Conservation (phyloP, 2,888 invertebrate species). For the Cephus spinipes region DNA sequence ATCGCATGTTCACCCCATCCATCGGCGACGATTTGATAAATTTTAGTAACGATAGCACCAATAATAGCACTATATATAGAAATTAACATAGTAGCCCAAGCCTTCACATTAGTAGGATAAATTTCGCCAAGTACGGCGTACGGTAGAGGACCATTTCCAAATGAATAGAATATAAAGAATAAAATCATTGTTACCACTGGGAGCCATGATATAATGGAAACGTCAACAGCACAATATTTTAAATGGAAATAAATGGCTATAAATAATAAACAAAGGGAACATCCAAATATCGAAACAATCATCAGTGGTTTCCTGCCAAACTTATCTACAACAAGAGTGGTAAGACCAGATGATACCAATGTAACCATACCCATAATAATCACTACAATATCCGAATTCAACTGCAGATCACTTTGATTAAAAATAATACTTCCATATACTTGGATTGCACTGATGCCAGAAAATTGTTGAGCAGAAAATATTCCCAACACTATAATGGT, state of each 20-base stretch:
- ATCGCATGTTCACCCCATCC: conserved; percentile 20
- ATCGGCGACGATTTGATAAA: conserved; percentile 19
- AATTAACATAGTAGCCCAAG: conserved; percentile 25
- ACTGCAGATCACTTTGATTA: rapidly evolving
- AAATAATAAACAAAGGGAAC: conserved; percentile 3
- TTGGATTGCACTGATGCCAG: conserved; percentile 20
- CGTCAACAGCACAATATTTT: background rate
- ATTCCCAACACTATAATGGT: conserved; percentile 18
- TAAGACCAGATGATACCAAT: background rate
- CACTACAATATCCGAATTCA: background rate
- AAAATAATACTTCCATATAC: conserved; percentile 16
- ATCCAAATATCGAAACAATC: conserved; percentile 16
- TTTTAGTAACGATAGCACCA: conserved; percentile 14
- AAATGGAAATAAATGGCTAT: conserved; percentile 21
- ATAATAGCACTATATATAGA: conserved; percentile 23
- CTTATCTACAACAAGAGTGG: conserved; percentile 20
- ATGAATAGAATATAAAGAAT: background rate
- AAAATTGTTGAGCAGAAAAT: conserved; percentile 28
- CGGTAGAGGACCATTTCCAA: conserved; percentile 30
- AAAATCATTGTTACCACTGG: conserved; percentile 17
- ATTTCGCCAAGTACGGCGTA: conserved; percentile 30
- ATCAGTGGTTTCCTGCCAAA: conserved; percentile 29
- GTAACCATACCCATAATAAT: conserved; percentile 15
- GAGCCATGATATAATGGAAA: background rate
- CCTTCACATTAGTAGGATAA: conserved; percentile 30